phyloP scores from a whole-genome alignment of 2,113 vertebrate genomes.

The Cephalopterus ornatus region DNA sequence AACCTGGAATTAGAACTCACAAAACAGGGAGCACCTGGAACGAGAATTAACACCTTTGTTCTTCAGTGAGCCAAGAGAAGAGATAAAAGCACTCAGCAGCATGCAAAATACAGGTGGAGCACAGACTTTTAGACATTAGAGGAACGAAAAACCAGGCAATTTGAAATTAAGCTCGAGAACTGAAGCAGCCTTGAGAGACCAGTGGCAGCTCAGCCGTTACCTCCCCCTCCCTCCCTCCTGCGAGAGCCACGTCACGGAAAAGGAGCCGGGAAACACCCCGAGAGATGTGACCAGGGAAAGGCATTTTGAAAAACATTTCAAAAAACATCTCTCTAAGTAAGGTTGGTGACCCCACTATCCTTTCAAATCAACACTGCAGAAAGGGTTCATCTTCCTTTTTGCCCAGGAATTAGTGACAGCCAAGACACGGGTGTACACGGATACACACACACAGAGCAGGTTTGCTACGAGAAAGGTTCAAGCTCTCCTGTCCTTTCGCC shows the following conservation, averaged over 20 bases:
- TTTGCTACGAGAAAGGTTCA: conserved; percentile 21
- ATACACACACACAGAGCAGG: background rate
- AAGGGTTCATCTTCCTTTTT: background rate
- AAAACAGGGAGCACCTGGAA: fast-evolving
- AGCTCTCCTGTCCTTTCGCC: conserved; percentile 62
- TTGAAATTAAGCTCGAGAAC: background rate
- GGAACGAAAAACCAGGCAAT: background rate
- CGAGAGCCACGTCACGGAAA: background rate
- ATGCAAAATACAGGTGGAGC: background rate
- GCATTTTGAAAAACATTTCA: background rate
- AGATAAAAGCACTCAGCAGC: background rate
- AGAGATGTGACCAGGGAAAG: background rate
- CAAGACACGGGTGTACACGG: background rate
- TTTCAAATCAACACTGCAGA: background rate
- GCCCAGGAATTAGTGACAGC: background rate
- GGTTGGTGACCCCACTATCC: background rate
- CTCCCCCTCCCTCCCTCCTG: background rate
- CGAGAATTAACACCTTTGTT: background rate
- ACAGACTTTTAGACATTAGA: background rate
- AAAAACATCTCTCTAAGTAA: background rate
- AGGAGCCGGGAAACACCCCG: background rate
- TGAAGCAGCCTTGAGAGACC: background rate
- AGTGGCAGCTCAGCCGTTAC: background rate
- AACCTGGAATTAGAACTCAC: background rate
- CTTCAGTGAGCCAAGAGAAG: background rate